Evolutionary conservation across 2,113 vertebrate genomes (phyloP).

Genomic region (Salvelinus sp.): DNA sequence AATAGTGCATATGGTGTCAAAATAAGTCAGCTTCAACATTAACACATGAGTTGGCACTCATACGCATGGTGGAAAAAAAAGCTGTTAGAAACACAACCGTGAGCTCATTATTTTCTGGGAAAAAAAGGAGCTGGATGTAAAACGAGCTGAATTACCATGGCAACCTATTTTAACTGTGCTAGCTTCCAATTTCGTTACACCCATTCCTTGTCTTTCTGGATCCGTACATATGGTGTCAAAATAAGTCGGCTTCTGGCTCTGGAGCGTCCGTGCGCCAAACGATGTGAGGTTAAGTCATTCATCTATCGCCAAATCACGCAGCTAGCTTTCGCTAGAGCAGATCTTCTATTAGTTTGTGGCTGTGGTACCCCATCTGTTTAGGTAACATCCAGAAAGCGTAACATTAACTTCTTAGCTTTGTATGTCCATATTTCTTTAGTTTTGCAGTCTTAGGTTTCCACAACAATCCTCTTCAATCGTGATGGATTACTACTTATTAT

Average conservation of each 20-base stretch:
- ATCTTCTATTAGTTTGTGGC: neutral
- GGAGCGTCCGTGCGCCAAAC: neutral
- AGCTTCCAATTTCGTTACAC: slow-evolving; percentile 26
- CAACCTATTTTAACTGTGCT: slow-evolving; percentile 37
- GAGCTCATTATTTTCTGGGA: slow-evolving; percentile 28
- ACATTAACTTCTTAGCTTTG: no score
- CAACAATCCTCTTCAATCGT: no score
- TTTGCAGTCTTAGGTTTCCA: no score
- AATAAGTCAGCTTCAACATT: no score
- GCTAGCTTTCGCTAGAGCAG: neutral
- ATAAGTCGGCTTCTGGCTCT: slow-evolving; percentile 6
- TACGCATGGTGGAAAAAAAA: slow-evolving; percentile 9
- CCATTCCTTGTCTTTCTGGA: slow-evolving; percentile 20
- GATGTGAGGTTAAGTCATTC: slow-evolving; percentile 1
- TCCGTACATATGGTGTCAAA: neutral
- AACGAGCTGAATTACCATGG: slow-evolving; percentile 51
- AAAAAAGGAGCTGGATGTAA: slow-evolving; percentile 29
- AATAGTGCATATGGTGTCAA: no score
- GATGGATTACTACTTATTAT: no score
- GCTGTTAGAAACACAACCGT: slow-evolving; percentile 24
- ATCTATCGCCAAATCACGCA: neutral
- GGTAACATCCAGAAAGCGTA: neutral
- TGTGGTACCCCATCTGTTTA: neutral
- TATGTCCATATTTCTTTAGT: no score
- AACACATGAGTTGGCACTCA: no score